A percentile compares a stretch with the other conserved stretches of the same genome.
Conservation (phyloP, 2,888 invertebrate genomes). For the Cephalotes varians region DNA sequence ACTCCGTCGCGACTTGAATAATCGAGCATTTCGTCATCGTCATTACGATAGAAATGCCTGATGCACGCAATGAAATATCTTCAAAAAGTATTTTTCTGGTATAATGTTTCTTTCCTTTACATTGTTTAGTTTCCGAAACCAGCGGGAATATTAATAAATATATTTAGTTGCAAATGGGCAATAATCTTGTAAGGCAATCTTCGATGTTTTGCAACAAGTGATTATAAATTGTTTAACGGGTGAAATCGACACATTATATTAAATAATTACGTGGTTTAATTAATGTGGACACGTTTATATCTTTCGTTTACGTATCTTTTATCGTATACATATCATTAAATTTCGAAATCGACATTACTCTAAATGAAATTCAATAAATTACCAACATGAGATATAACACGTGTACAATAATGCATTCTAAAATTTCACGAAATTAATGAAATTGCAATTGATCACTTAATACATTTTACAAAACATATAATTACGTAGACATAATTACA, state of each 20-base stretch:
- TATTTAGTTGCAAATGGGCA: background rate
- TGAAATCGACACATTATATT: background rate
- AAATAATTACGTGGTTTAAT: conserved; percentile 11
- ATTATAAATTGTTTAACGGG: background rate
- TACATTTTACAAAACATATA: background rate
- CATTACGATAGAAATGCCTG: background rate
- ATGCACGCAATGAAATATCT: background rate
- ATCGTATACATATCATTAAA: too few relatives aligned
- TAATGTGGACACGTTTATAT: background rate
- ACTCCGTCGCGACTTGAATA: conserved; percentile 9
- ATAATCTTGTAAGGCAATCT: too few relatives aligned
- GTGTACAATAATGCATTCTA: background rate
- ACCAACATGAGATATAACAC: background rate
- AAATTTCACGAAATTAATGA: conserved; percentile 27
- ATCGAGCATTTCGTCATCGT: background rate
- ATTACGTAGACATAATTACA: background rate
- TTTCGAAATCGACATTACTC: background rate
- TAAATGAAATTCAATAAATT: conserved; percentile 14
- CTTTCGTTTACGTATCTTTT: conserved; percentile 11
- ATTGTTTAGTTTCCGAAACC: background rate
- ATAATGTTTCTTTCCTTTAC: background rate
- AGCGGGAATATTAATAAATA: background rate
- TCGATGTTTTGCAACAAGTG: conserved; percentile 11
- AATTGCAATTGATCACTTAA: background rate
- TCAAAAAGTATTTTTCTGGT: background rate